These are phyloP conservation scores for Caenorhabditis sulstoni DNA, from an alignment of 2,888 invertebrate genomes.

Conservation along the genomic window DNA sequence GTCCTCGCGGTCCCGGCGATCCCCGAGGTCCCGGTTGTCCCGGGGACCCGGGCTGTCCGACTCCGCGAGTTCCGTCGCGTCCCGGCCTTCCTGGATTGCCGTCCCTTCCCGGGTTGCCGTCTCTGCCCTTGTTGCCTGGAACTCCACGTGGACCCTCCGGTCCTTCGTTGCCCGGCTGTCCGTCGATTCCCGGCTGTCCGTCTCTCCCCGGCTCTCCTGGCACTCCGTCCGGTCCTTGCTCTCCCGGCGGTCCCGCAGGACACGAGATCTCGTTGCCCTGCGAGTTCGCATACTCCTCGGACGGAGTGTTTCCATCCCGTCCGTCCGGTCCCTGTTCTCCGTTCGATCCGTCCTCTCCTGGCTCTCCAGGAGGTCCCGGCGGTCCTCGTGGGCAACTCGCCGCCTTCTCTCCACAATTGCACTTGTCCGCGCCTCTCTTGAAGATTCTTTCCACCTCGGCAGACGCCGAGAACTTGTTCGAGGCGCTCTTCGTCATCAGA, in stretches of 20 bases:
- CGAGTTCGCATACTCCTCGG: slow-evolving; percentile 37
- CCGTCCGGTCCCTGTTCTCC: slow-evolving; percentile 51
- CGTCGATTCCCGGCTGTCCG: slow-evolving; percentile 53
- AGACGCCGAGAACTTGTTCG: slow-evolving; percentile 37
- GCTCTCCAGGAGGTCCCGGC: slow-evolving; percentile 54
- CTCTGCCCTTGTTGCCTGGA: slow-evolving; percentile 51
- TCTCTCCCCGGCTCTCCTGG: slow-evolving; percentile 51
- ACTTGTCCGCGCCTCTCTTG: slow-evolving; percentile 32
- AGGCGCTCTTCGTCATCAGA: slow-evolving; percentile 21
- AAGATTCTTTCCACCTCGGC: slow-evolving; percentile 32
- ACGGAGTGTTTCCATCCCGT: slow-evolving; percentile 28
- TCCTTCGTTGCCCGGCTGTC: slow-evolving; percentile 61
- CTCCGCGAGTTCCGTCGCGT: slow-evolving; percentile 51
- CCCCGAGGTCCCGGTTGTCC: slow-evolving; percentile 55
- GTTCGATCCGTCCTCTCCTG: slow-evolving; percentile 38
- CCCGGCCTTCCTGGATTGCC: slow-evolving; percentile 62
- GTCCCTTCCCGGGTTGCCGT: slow-evolving; percentile 53
- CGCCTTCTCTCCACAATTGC: slow-evolving; percentile 53
- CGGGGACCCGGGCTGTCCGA: slow-evolving; percentile 50
- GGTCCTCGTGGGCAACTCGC: slow-evolving; percentile 54
- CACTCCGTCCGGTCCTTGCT: slow-evolving; percentile 49
- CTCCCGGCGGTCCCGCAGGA: slow-evolving; percentile 55
- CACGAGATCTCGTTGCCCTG: slow-evolving; percentile 23
- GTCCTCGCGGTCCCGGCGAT: slow-evolving; percentile 50
- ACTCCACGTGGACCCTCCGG: slow-evolving; percentile 52